A percentile compares a stretch with the other conserved stretches of the same genome.
These are phyloP conservation scores for Hemicordylus capensis DNA, from an alignment of 2,113 vertebrate species.

Conservation along the genomic window DNA sequence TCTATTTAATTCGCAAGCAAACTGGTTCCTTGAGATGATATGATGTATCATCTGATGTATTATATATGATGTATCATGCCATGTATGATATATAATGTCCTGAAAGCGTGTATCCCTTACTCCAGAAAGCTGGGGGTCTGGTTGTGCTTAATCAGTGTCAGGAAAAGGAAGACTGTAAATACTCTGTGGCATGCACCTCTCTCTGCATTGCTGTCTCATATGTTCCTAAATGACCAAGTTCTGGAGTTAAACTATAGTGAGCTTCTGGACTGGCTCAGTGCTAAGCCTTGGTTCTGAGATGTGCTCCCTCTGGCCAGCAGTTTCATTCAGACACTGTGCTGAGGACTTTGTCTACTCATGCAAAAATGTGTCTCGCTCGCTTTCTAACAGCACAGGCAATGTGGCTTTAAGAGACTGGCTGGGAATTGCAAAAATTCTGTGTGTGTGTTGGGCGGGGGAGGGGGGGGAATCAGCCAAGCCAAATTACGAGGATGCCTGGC, in stretches of 20 bases:
- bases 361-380: fast-evolving
- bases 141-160: neutral
- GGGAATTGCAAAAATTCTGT: neutral
- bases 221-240: neutral
- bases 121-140: neutral
- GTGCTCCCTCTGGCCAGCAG: neutral
- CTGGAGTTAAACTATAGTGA: neutral
- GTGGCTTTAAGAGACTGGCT: conserved; percentile 51
- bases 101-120: neutral
- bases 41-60: too few relatives aligned
- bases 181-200: neutral
- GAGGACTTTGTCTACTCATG: fast-evolving
- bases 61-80: too few relatives aligned
- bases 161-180: neutral
- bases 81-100: neutral
- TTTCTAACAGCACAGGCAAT: neutral
- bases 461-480: too few relatives aligned
- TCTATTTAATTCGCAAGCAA: neutral
- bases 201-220: neutral
- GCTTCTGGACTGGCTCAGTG: neutral
- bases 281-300: neutral
- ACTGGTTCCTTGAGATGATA: neutral
- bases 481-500: conserved; percentile 9
- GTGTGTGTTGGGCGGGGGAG: too few relatives aligned
- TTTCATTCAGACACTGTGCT: neutral